Evolutionary conservation across 92 coral and sea anemone species (phyloP).

Genomic region (Palythoa heliodiscus): DNA sequence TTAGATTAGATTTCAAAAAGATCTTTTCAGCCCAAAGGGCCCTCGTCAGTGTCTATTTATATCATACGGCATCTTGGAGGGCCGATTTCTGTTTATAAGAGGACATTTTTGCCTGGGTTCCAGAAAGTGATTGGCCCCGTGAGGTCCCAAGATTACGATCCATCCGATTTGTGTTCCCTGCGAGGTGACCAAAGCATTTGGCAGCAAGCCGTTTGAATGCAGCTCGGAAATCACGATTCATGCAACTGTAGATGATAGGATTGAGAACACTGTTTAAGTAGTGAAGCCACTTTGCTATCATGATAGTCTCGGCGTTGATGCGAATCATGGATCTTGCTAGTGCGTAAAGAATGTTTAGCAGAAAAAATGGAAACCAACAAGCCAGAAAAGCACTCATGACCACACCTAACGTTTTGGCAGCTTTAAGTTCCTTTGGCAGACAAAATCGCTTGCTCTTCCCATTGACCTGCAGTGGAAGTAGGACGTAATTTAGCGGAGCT

Average conservation of each 20-base stretch:
- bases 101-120: not conserved
- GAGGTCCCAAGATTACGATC: slow-evolving; percentile 24
- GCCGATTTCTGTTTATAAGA: slow-evolving; percentile 16
- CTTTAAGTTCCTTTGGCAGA: slow-evolving; percentile 92
- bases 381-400: slow-evolving; percentile 87
- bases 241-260: slow-evolving; percentile 76
- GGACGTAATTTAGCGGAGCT: too few species aligned
- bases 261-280: slow-evolving; percentile 75
- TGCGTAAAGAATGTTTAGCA: slow-evolving; percentile 77
- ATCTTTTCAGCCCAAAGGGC: too few species aligned
- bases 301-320: slow-evolving; percentile 55
- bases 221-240: slow-evolving; percentile 74
- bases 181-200: slow-evolving; percentile 1
- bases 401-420: slow-evolving; percentile 94
- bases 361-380: slow-evolving; percentile 97
- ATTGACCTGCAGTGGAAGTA: slow-evolving; percentile 42
- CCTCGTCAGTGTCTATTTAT: too few species aligned
- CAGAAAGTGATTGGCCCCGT: slow-evolving; percentile 13
- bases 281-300: slow-evolving; percentile 84
- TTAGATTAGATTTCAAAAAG: too few species aligned
- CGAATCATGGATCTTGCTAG: slow-evolving; percentile 56
- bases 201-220: slow-evolving; percentile 63
- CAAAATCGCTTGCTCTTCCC: slow-evolving; percentile 85
- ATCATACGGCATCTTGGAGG: not conserved
- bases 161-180: slow-evolving; percentile 10